phyloP scores from a whole-genome alignment of 2,797 vertebrate genomes.

The Sebastes steindachneri region DNA sequence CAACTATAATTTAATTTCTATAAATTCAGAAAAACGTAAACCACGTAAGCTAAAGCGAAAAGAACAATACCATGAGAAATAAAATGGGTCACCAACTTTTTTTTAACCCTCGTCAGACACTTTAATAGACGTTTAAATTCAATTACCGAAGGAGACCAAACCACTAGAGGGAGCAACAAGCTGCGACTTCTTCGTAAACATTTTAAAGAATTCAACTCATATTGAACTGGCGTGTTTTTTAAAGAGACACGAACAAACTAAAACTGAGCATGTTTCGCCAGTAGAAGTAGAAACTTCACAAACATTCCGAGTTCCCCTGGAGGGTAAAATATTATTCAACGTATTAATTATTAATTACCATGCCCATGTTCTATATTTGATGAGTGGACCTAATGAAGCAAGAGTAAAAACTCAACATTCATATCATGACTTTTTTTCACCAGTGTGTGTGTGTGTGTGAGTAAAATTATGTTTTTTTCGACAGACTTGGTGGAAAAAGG shows the following conservation, averaged over 20 bases:
- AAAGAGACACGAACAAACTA: not conserved
- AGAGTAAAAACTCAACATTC: not conserved
- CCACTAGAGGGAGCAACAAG: conserved; percentile 37
- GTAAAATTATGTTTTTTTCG: not conserved
- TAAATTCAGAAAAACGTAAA: not conserved
- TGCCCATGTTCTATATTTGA: not conserved
- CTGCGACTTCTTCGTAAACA: not conserved
- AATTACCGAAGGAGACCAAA: not conserved
- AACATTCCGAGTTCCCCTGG: not conserved
- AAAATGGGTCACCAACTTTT: not conserved
- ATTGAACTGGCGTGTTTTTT: not conserved
- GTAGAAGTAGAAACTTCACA: not conserved
- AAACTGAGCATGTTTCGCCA: not conserved
- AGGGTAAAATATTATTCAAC: not conserved
- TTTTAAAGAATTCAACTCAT: not conserved
- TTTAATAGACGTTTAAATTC: not conserved
- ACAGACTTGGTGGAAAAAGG: not conserved
- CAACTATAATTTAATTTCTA: not conserved
- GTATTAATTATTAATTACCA: not conserved
- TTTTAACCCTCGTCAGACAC: not conserved
- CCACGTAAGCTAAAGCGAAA: not conserved
- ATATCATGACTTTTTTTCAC: not conserved
- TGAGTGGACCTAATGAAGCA: not conserved
- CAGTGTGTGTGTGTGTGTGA: not conserved
- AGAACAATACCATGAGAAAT: not conserved